Evolutionary conservation across 2,888 invertebrate species (phyloP), one percentile per base, ranked within the genome.

Genomic region (Hirtodrosophila cameraria): DNA sequence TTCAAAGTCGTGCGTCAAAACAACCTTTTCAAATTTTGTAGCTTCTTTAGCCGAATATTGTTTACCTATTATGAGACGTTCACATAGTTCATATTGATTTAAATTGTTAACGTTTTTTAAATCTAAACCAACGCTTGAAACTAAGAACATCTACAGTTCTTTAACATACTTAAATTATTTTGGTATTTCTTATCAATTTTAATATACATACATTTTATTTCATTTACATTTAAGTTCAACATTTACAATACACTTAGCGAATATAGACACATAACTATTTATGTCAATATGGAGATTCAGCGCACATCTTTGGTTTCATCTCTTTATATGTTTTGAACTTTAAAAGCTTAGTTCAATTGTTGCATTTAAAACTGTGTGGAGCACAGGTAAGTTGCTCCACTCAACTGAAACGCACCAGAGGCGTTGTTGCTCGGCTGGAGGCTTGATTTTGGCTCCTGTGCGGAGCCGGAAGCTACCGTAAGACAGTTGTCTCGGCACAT

Each of bases 401-500:
- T 84, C 16, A 66, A 28, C 15, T 50, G 63, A 58, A 64, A 33
- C 33, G 63, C 41, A 50, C 67, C 25, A 11, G 61, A 12, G 30
- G 35, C 39, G 55, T 36, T 36, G 55, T 36, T 38, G 6, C 30
- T 18, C 39, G 62, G 60, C 67, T 53, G 50, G 35, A 48, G 46
- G 4, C 16, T 11, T 13, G 59, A 27, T 46, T 48, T 27, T 15
- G 58, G 18, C 42, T 48, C 59, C 43, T 42, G 28, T n/a, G 23
- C 12, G 54, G 41, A 1, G 11, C 46, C 31, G 61, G 86, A 70
- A 87, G 89, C 89, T 90, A 90, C 88, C 90, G 90, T 69, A 90
- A 77, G 50, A 90, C 87, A 66, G 89, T 89, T 82, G 90, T 90
- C 86, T 90, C 90, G 63, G 89, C 90, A 89, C 89, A 90, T 73